phyloP scores from a whole-genome alignment of 1,140 invertebrate species.

The Ostrea denselamellosa region DNA sequence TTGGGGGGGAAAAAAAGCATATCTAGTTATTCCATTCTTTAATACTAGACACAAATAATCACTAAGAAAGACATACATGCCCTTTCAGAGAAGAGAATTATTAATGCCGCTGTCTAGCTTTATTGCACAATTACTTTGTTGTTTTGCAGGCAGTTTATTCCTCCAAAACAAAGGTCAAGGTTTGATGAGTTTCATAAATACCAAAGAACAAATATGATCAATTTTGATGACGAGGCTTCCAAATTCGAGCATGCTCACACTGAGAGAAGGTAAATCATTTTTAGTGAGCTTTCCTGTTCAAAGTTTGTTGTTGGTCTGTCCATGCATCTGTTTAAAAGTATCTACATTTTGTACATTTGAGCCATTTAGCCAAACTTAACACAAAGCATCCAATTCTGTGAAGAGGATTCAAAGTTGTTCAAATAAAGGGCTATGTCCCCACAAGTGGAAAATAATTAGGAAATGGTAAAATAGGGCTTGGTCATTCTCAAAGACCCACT shows the following conservation, averaged over 20 bases:
- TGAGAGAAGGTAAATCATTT: neutral
- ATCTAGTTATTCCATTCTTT: too few species aligned
- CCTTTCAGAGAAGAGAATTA: neutral
- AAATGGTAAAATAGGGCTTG: too few species aligned
- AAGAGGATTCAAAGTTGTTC: too few species aligned
- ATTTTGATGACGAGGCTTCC: conserved; percentile 24
- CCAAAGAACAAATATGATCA: conserved; percentile 27
- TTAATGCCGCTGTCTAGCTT: neutral
- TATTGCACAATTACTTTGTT: conserved; percentile 23
- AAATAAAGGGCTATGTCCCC: too few species aligned
- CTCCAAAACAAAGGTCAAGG: conserved; percentile 65
- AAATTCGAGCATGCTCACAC: conserved; percentile 33
- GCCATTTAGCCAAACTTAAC: too few species aligned
- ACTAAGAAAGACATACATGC: neutral
- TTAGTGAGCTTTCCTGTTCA: neutral
- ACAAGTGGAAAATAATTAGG: too few species aligned
- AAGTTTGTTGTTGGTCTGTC: neutral
- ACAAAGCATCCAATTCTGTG: too few species aligned
- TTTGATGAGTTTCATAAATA: conserved; percentile 67
- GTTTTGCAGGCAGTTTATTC: conserved; percentile 71
- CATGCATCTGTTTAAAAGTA: too few species aligned
- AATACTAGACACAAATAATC: neutral
- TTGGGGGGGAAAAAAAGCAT: neutral
- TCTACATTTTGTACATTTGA: too few species aligned
- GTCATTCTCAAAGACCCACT: too few species aligned